Evolutionary conservation across 2,113 vertebrate genomes (phyloP), one percentile per base, ranked within the genome.

Genomic region (Cnemophilus loriae): DNA sequence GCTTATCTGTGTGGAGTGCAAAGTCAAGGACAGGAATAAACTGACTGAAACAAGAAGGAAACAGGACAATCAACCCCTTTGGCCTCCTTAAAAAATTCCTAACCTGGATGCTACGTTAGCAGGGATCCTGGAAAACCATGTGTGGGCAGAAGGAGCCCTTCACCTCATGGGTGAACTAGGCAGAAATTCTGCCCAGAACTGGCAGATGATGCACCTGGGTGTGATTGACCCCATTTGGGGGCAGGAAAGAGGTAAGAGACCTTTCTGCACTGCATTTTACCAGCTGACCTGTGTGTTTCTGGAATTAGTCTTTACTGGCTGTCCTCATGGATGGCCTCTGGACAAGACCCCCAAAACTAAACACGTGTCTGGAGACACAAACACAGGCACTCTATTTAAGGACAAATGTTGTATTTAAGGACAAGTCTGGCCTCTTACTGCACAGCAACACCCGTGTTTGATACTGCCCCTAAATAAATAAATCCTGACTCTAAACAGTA

Each of bases 1-100:
- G 73, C 64, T 78, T 19, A 30, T 80, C 89, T 81, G 69, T 77
- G 87, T 17, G 56, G 42, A 94, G 81, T 89, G 87, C 89, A 96
- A 96, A 86, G 92, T 65, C 75, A 90, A 91, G 57, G 57, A 68
- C 59, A 77, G 37, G 59, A 73, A 65, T 8, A 22, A 77, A 79
- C 7, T 24, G 46, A 74, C 42, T 26, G 47, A 89, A 78, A 44
- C 14, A 50, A 70, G 73, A 56, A 57, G 35, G 39, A 78, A 89
- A 39, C 2, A 12, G 15, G 13, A 39, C 21, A 42, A 50, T 23
- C 11, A 20, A 39, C 30, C 49, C 71, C 52, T 70, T 33, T 20
- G 24, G 27, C 52, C 76, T 59, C 63, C 83, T 89, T 41, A n/a
- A 85, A 87, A 87, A 56, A 59, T 41, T 50, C 71, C 83, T 42